Base-by-base conservation (phyloP, 1,140 invertebrate genomes). In the Drosophila takahashii region DNA sequence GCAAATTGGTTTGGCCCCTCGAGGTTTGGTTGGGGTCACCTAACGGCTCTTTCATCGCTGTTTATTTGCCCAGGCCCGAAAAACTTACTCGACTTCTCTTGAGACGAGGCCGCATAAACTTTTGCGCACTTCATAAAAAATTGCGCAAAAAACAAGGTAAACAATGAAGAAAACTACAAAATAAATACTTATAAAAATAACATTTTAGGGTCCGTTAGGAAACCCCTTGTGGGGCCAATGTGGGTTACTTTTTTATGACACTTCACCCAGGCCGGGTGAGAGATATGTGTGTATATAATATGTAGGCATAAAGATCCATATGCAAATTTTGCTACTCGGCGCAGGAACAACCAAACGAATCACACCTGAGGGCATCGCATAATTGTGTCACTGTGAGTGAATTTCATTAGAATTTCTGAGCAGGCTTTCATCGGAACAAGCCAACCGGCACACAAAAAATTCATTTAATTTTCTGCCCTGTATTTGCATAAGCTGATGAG, bases 101-200 rank as follows among this genome's bases (percentile, higher is more conserved):
- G 61, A 76, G 66, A 44, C 77, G 71, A 61, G 71, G 70, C 71
- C 58, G 65, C 71, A 69, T 34, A 59, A 81, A 77, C 42, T 71
- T 79, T 80, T 72, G 65, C 72, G 41, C 77, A 67, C 79, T 80
- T 57, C 77, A 78, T 74, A 66, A 78, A 75, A 76, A 85, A 75
- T 83, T 79, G 76, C 81, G 77, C 59, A 78, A 83, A 78, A 83
- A 76, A 50, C 44, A 65, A 51, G 50, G 48, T 67, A 79, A 75
- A 74, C 67, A 79, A 70, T 62, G 53, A 74, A 59, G 52, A 61
- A 57, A 72, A 83, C 79, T 83, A 75, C 59, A 79, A 84, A 79
- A 79, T 79, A 86, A 86, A 86, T 87, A 89, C 84, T 83, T 89
- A 79, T 61, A 71, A 67, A 83, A 83, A 87, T 76, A 87, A 76